phyloP scores from a whole-genome alignment of 2,888 invertebrate genomes.

The Sinhomidia bicolor region DNA sequence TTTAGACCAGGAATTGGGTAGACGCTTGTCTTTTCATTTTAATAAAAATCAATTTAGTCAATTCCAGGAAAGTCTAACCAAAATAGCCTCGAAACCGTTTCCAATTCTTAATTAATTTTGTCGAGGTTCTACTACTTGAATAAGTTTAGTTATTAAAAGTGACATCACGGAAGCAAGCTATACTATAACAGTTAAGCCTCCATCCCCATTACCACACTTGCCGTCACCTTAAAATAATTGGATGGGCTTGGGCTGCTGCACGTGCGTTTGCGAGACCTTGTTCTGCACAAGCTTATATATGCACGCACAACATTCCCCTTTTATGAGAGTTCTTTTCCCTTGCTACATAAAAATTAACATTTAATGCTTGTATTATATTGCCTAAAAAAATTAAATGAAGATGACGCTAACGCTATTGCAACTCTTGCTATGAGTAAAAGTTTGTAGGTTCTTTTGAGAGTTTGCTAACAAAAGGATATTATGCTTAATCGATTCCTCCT shows the following conservation, averaged over 20 bases:
- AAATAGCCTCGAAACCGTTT: too few relatives aligned
- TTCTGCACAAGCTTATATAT: not conserved
- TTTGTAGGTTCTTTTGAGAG: not conserved
- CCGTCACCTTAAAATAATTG: not conserved
- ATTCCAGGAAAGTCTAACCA: too few relatives aligned
- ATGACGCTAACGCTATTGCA: not conserved
- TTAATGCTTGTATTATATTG: too few relatives aligned
- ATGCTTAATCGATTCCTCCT: conserved; percentile 10
- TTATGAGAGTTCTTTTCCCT: not conserved
- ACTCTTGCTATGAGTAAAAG: not conserved
- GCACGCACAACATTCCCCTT: not conserved
- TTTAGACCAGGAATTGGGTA: too few relatives aligned
- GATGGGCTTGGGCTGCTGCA: not conserved
- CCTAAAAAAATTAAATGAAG: not conserved
- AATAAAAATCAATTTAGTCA: too few relatives aligned
- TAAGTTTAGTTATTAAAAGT: not conserved
- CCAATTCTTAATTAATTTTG: conserved; percentile 1
- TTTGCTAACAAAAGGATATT: not conserved
- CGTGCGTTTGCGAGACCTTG: conserved; percentile 2
- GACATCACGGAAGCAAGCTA: conserved; percentile 2
- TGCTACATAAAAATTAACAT: too few relatives aligned
- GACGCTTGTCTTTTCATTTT: too few relatives aligned
- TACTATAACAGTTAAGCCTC: not conserved
- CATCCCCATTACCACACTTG: not conserved
- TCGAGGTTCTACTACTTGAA: too few relatives aligned